Evolutionary conservation across 2,797 vertebrate genomes (phyloP).

Genomic region (Florisuga fusca): DNA sequence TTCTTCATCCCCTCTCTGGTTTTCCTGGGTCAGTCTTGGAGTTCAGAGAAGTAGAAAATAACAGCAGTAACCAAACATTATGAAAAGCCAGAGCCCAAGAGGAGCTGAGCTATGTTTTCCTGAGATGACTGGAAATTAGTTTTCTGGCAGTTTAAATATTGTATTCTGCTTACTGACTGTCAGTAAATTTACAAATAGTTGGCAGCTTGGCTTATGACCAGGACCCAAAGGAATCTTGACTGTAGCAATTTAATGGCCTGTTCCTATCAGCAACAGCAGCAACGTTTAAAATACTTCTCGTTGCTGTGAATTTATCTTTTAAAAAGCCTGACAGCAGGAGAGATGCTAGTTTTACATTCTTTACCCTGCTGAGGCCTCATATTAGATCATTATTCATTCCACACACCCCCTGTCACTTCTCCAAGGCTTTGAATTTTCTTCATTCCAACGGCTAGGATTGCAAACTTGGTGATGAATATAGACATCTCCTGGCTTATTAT

Average conservation of each 20-base stretch:
- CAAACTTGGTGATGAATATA: conserved; percentile 12
- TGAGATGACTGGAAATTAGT: neutral
- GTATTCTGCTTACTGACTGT: conserved; percentile 34
- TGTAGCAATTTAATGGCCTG: conserved; percentile 50
- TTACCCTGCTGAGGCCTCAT: conserved; percentile 62
- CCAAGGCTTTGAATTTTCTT: conserved; percentile 19
- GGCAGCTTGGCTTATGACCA: conserved; percentile 53
- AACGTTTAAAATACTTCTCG: conserved; percentile 51
- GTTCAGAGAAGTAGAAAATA: neutral
- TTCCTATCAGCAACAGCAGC: conserved; percentile 53
- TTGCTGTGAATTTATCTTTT: conserved; percentile 24
- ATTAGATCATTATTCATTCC: conserved; percentile 38
- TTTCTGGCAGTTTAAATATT: conserved; percentile 64
- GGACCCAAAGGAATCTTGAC: conserved; percentile 53
- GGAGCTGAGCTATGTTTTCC: conserved; percentile 13
- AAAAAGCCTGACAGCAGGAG: neutral
- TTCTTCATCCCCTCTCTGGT: neutral
- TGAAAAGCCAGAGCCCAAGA: conserved; percentile 13
- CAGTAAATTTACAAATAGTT: conserved; percentile 67
- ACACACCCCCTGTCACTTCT: neutral
- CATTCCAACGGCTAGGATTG: neutral
- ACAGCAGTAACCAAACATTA: neutral
- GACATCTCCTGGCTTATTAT: neutral
- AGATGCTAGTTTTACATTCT: conserved; percentile 46
- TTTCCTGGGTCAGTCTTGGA: neutral